Percentiles rank a stretch among this genome's conserved stretches.
phyloP scores from a whole-genome alignment of 2,113 vertebrate genomes.

The Hiodon alosoides region DNA sequence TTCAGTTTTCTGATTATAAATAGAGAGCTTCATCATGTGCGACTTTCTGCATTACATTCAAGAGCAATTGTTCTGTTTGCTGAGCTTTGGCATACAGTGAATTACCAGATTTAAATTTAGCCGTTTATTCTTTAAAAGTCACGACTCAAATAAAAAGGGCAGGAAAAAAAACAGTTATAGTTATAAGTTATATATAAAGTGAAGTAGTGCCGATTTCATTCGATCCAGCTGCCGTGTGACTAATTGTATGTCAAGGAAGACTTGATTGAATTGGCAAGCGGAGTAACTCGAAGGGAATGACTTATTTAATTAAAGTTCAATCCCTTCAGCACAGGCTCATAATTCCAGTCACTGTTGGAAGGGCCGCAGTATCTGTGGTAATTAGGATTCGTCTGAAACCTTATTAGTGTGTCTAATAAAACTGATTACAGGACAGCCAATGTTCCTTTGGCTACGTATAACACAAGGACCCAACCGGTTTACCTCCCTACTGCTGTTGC shows the following conservation, averaged over 20 bases:
- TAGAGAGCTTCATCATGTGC: too few species aligned
- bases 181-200: neutral
- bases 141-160: too few species aligned
- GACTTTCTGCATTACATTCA: too few species aligned
- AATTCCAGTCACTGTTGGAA: neutral
- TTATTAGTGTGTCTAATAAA: slow-evolving; percentile 1
- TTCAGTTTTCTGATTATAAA: too few species aligned
- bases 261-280: neutral
- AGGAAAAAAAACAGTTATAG: too few species aligned
- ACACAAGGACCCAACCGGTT: too few species aligned
- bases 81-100: too few species aligned
- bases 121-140: too few species aligned
- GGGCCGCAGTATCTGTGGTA: slow-evolving; percentile 1
- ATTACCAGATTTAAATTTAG: too few species aligned
- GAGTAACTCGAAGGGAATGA: neutral
- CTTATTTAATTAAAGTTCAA: slow-evolving; percentile 9
- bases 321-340: neutral
- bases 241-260: neutral
- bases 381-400: neutral
- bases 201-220: neutral
- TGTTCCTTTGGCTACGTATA: neutral
- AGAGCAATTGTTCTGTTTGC: too few species aligned
- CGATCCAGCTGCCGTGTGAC: neutral
- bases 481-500: too few species aligned
- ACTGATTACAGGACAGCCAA: neutral